phyloP scores from a whole-genome alignment of 2,797 vertebrate genomes.

The Strix occidentalis region DNA sequence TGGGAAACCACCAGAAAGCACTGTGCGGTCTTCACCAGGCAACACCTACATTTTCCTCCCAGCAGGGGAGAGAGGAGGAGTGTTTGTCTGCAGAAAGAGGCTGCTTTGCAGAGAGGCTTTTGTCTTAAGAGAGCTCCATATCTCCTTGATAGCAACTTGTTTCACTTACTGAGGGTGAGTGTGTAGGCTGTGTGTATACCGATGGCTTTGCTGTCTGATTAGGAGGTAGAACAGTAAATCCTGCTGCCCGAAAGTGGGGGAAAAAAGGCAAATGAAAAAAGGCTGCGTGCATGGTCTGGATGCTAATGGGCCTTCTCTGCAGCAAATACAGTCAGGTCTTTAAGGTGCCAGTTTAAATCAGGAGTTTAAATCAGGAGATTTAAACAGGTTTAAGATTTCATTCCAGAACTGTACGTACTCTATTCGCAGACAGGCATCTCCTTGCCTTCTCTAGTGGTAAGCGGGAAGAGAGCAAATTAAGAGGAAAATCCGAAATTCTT shows the following conservation, averaged over 20 bases:
- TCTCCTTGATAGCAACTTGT: background rate
- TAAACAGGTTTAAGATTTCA: background rate
- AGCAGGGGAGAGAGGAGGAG: background rate
- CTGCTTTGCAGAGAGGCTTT: slow-evolving; percentile 2
- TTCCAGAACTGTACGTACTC: background rate
- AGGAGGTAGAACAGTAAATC: slow-evolving; percentile 30
- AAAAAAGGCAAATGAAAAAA: background rate
- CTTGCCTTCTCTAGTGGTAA: background rate
- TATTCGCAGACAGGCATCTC: background rate
- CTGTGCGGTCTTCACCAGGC: background rate
- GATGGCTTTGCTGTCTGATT: background rate
- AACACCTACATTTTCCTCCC: background rate
- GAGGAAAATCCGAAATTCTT: background rate
- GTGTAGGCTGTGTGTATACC: background rate
- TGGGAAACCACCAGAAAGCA: background rate
- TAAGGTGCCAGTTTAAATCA: background rate
- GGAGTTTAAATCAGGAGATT: background rate
- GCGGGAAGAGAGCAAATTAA: background rate
- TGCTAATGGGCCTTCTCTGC: slow-evolving; percentile 8
- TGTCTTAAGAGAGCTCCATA: background rate
- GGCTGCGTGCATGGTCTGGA: background rate
- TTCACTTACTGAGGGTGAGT: background rate
- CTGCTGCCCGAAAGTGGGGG: background rate
- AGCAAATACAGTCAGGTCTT: background rate
- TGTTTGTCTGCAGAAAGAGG: background rate